Conservation (phyloP, 2,113 vertebrate genomes). For the Megaceryle maxima region DNA sequence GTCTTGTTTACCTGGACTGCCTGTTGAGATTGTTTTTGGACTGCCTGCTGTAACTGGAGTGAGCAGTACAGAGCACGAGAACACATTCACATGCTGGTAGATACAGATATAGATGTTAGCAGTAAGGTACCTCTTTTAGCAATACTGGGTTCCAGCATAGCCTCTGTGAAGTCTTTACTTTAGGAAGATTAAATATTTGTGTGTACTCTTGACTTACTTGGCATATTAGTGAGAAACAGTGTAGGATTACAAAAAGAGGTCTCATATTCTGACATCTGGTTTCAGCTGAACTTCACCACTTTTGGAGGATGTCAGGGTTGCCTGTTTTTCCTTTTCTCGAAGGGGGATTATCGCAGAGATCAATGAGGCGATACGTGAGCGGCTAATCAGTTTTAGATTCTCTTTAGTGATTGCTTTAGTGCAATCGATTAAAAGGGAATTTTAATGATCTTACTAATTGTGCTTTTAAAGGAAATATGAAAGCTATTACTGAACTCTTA, state of each 20-base stretch:
- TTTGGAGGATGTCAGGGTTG: not conserved
- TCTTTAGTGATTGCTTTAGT: not conserved
- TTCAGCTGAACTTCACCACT: not conserved
- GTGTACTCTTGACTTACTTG: not conserved
- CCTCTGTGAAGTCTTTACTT: not conserved
- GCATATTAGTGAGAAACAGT: not conserved
- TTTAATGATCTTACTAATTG: conserved; percentile 22
- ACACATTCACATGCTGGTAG: not conserved
- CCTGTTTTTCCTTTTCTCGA: not conserved
- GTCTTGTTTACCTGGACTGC: not conserved
- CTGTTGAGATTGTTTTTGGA: not conserved
- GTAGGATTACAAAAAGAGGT: not conserved
- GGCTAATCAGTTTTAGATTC: not conserved
- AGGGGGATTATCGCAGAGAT: not conserved
- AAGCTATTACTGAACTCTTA: not conserved
- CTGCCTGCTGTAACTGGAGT: not conserved
- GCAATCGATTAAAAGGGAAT: conserved; percentile 27
- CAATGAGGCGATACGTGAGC: not conserved
- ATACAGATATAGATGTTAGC: not conserved
- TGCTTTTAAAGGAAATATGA: not conserved
- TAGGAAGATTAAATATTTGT: not conserved
- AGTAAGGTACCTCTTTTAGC: not conserved
- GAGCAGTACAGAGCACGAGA: not conserved
- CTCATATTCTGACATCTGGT: not conserved
- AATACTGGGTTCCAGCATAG: not conserved